Evolutionary conservation across 2,888 invertebrate species (phyloP).

Genomic region (Hybos culiciformis): DNA sequence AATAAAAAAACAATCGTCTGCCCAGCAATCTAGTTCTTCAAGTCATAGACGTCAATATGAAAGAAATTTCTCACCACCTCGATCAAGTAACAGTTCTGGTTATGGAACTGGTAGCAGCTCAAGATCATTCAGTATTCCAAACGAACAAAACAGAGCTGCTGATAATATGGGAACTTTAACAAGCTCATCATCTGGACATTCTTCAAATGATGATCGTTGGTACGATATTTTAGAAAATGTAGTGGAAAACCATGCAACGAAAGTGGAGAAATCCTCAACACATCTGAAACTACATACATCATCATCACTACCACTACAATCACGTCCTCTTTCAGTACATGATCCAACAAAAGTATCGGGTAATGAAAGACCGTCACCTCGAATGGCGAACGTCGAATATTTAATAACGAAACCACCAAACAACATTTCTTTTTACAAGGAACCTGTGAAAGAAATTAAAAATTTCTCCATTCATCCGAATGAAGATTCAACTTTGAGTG

Average conservation of each 20-base stretch:
- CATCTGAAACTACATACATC: conserved; percentile 31
- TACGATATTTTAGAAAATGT: conserved; percentile 40
- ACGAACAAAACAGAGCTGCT: conserved; percentile 14
- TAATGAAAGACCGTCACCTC: conserved; percentile 30
- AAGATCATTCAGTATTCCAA: conserved; percentile 32
- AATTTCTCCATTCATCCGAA: conserved; percentile 2
- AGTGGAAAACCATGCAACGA: conserved; percentile 25
- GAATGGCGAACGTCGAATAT: conserved; percentile 39
- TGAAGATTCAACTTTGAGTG: conserved; percentile 5
- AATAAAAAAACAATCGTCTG: conserved; percentile 21
- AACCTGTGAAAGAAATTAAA: conserved; percentile 6
- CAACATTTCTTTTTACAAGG: too few relatives aligned
- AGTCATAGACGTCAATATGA: conserved; percentile 55
- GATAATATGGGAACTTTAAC: conserved; percentile 41
- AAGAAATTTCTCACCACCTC: conserved; percentile 60
- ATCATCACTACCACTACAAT: conserved; percentile 29
- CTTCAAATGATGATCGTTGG: conserved; percentile 50
- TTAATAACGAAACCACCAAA: conserved; percentile 28
- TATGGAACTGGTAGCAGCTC: conserved; percentile 60
- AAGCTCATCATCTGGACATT: conserved; percentile 49
- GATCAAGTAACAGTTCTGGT: conserved; percentile 69
- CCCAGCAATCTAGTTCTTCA: conserved; percentile 34
- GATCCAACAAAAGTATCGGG: conserved; percentile 15
- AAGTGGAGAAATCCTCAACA: conserved; percentile 20
- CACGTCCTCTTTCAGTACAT: conserved; percentile 16